Percentiles rank a stretch among this genome's conserved stretches.
Conservation (phyloP, 2,797 vertebrate species). For the Xenentodon cancila region DNA sequence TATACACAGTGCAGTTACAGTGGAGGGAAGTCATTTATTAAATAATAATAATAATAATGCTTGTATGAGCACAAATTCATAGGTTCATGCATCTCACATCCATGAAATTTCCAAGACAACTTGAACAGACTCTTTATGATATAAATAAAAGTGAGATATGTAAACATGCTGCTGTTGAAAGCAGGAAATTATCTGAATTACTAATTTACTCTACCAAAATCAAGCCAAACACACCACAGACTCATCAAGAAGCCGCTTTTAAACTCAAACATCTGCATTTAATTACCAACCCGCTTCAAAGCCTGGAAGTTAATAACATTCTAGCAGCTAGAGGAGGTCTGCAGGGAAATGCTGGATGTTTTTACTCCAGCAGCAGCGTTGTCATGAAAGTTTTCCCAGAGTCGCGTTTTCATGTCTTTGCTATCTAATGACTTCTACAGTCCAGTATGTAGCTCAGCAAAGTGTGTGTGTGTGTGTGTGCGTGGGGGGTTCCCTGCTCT, state of each 20-base stretch:
- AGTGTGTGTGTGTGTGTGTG: no score
- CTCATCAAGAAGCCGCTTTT: conserved; percentile 1
- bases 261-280: conserved; percentile 27
- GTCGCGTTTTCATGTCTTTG: background rate
- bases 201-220: background rate
- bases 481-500: background rate
- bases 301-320: background rate
- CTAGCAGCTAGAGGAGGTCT: background rate
- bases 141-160: background rate
- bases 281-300: conserved; percentile 11
- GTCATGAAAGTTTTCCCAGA: background rate
- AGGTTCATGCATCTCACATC: no score
- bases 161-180: background rate
- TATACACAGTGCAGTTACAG: no score
- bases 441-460: background rate
- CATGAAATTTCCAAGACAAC: background rate
- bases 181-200: conserved; percentile 14
- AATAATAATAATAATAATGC: no score
- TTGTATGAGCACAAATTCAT: no score
- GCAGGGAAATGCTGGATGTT: background rate
- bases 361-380: background rate
- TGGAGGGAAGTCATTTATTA: no score
- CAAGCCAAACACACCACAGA: conserved; percentile 5
- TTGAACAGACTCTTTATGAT: background rate
- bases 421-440: conserved; percentile 15